Conservation (phyloP, 2,797 vertebrate species). For the Enteromius fasciolatus region DNA sequence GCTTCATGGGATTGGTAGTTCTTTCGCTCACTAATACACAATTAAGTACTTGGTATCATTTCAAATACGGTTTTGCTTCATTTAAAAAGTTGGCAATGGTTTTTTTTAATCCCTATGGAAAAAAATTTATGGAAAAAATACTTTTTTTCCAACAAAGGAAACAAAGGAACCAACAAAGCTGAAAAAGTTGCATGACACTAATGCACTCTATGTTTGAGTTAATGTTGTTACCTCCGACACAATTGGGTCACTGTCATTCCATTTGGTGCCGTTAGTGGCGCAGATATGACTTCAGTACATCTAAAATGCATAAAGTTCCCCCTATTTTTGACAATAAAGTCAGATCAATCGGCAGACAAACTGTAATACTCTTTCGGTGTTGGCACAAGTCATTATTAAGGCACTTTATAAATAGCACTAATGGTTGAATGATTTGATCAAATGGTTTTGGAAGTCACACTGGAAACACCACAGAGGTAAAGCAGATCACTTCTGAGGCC, state of each 20-base stretch:
- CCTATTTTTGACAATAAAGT: constrained; percentile 11
- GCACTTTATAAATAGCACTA: constrained; percentile 53
- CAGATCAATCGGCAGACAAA: constrained; percentile 9
- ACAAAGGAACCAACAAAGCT: background rate
- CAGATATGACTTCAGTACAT: constrained; percentile 4
- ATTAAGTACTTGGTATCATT: background rate
- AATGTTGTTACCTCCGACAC: background rate
- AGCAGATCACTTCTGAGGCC: constrained; percentile 31
- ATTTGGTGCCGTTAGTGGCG: constrained; percentile 1
- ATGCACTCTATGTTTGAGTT: background rate
- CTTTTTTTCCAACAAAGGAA: too few relatives aligned
- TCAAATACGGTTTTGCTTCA: background rate
- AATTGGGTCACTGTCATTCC: background rate
- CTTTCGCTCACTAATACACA: background rate
- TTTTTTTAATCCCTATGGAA: background rate
- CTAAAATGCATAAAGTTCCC: constrained; percentile 1
- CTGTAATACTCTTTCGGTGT: constrained; percentile 33
- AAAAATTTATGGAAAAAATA: background rate
- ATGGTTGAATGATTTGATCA: constrained; percentile 1
- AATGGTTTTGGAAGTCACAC: constrained; percentile 33
- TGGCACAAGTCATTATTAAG: constrained; percentile 45
- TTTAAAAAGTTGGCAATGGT: background rate
- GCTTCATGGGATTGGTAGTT: background rate
- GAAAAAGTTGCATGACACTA: background rate
- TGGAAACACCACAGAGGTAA: constrained; percentile 38